Evolutionary conservation across 1,140 invertebrate genomes (phyloP).

Genomic region (Brachionus koreanus): DNA sequence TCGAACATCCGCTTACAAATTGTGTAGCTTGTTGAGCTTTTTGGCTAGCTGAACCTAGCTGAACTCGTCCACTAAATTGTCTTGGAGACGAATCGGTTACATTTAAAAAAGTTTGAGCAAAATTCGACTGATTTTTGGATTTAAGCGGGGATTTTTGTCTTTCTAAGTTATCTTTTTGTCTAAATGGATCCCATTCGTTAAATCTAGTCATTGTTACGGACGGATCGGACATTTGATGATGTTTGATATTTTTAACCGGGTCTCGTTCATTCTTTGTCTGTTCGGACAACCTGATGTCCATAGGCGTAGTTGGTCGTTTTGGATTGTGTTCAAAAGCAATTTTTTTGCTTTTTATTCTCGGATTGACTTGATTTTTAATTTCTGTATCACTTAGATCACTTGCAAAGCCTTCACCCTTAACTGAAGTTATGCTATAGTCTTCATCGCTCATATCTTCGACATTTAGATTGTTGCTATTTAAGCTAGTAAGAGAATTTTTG

Average conservation of each 20-base stretch:
- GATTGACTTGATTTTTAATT: conserved; percentile 4
- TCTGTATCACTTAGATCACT: conserved; percentile 28
- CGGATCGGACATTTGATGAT: background rate
- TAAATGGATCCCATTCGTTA: conserved; percentile 39
- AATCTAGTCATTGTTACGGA: background rate
- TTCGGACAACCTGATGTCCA: conserved; percentile 10
- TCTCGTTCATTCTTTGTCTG: background rate
- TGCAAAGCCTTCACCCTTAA: conserved; percentile 38
- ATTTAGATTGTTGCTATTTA: conserved; percentile 27
- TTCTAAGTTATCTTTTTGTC: background rate
- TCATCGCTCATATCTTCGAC: conserved; percentile 37
- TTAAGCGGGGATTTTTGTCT: conserved; percentile 42
- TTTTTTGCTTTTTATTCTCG: background rate
- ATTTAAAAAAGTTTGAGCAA: conserved; percentile 35
- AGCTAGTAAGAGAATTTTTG: background rate
- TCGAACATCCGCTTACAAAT: background rate
- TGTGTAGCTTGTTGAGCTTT: background rate
- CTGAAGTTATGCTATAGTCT: conserved; percentile 33
- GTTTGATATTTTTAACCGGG: background rate
- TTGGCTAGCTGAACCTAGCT: background rate
- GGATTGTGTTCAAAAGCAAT: conserved; percentile 26
- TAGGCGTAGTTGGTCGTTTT: conserved; percentile 10
- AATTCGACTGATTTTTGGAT: conserved; percentile 4
- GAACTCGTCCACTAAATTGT: background rate
- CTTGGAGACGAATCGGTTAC: conserved; percentile 36